A percentile compares a stretch with the other conserved stretches of the same genome.
phyloP scores from a whole-genome alignment of 2,888 invertebrate genomes.

The Cantharis rufa region DNA sequence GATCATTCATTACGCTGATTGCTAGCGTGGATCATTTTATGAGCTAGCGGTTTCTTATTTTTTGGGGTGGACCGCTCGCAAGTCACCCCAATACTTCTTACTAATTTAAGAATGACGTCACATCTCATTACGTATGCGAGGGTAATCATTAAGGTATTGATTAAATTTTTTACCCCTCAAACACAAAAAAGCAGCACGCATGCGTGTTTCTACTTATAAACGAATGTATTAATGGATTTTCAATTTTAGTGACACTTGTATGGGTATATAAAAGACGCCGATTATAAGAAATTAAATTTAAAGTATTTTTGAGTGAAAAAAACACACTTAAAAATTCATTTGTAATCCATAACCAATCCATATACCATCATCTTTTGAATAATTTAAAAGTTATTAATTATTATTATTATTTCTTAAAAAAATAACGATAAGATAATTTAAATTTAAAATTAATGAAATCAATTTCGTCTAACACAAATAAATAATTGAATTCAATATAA shows the following conservation, averaged over 20 bases:
- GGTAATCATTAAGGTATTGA: slow-evolving; percentile 57
- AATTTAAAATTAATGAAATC: neutral
- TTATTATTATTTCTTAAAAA: neutral
- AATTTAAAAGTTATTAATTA: neutral
- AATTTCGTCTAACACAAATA: neutral
- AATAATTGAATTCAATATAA: neutral
- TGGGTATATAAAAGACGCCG: slow-evolving; percentile 35
- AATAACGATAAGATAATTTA: neutral
- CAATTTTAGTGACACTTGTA: slow-evolving; percentile 52
- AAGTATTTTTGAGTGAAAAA: neutral
- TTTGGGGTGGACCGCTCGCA: slow-evolving; percentile 19
- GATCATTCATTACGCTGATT: slow-evolving; percentile 59
- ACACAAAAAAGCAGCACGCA: slow-evolving; percentile 43
- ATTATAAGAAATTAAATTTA: slow-evolving; percentile 20
- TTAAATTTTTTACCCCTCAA: slow-evolving; percentile 52
- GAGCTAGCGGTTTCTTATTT: slow-evolving; percentile 21
- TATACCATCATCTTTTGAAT: neutral
- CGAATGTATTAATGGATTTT: slow-evolving; percentile 53
- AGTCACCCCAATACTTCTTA: slow-evolving; percentile 26
- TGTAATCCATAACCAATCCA: neutral
- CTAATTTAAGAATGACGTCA: slow-evolving; percentile 54
- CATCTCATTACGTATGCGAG: slow-evolving; percentile 55
- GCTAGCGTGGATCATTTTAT: slow-evolving; percentile 40
- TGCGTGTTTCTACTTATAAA: slow-evolving; percentile 48
- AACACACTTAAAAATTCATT: neutral